Evolutionary conservation across 2,113 vertebrate genomes (phyloP).

Genomic region (Epinephelus cyanopodus): DNA sequence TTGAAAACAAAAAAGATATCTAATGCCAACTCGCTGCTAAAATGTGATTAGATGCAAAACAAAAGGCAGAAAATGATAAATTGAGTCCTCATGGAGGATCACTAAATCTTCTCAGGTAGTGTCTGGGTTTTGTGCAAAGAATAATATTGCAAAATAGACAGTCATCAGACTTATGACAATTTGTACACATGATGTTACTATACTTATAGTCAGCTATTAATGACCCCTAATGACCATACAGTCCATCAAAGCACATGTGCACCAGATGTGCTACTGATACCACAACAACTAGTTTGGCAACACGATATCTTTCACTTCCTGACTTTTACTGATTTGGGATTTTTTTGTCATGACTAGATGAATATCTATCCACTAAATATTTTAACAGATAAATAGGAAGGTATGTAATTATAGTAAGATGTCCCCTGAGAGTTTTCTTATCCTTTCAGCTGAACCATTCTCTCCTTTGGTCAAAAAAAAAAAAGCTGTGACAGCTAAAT

Average conservation of each 20-base stretch:
- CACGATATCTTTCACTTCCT: background rate
- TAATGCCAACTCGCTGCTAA: background rate
- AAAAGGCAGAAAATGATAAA: background rate
- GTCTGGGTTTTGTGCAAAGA: background rate
- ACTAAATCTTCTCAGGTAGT: background rate
- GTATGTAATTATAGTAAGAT: background rate
- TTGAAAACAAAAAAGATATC: background rate
- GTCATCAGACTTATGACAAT: background rate
- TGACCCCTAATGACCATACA: background rate
- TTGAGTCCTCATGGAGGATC: background rate
- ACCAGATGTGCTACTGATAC: background rate
- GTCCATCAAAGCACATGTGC: background rate
- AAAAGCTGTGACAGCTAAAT: background rate
- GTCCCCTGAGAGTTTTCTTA: background rate
- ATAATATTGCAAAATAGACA: background rate
- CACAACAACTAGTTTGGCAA: background rate
- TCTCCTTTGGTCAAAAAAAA: background rate
- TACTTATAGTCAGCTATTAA: background rate
- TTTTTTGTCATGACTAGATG: background rate
- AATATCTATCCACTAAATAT: slow-evolving; percentile 6
- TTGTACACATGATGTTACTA: background rate
- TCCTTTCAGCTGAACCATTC: background rate
- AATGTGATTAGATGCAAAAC: background rate
- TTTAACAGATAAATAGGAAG: background rate
- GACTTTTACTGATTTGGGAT: background rate